phyloP scores from a whole-genome alignment of 1,140 invertebrate species.

The Ericerus pela region DNA sequence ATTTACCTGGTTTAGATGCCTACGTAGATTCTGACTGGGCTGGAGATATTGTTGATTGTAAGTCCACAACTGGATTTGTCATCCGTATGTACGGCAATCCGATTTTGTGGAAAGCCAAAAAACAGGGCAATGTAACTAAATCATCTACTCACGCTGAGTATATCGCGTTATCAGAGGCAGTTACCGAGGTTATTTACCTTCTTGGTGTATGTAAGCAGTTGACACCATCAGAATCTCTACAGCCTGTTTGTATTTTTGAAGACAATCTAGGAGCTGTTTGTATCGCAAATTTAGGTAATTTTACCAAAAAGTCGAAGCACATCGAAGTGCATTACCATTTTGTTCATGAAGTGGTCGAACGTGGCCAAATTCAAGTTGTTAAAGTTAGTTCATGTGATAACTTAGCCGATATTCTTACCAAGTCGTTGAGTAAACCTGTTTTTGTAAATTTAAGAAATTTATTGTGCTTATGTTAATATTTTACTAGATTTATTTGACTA shows the following conservation, averaged over 20 bases:
- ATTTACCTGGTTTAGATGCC: too few species aligned
- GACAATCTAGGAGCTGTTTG: neutral
- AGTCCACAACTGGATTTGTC: conserved; percentile 25
- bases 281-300: neutral
- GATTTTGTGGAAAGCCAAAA: conserved; percentile 23
- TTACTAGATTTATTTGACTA: too few species aligned
- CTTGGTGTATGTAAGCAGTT: neutral
- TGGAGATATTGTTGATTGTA: conserved; percentile 24
- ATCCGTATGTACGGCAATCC: conserved; percentile 19
- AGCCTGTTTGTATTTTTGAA: neutral
- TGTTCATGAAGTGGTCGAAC: neutral
- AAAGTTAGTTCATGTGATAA: neutral
- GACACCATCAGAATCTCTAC: too few species aligned
- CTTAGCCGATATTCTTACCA: neutral
- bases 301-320: neutral
- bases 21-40: conserved; percentile 29
- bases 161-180: conserved; percentile 23
- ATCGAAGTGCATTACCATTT: neutral
- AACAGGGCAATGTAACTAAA: conserved; percentile 23
- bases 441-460: neutral
- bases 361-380: neutral
- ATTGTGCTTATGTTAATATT: too few species aligned
- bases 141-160: conserved; percentile 27
- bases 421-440: neutral
- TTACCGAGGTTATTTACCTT: conserved; percentile 21